Base-by-base conservation (phyloP, 2,797 vertebrate genomes). In the Enteromius treurensis region DNA sequence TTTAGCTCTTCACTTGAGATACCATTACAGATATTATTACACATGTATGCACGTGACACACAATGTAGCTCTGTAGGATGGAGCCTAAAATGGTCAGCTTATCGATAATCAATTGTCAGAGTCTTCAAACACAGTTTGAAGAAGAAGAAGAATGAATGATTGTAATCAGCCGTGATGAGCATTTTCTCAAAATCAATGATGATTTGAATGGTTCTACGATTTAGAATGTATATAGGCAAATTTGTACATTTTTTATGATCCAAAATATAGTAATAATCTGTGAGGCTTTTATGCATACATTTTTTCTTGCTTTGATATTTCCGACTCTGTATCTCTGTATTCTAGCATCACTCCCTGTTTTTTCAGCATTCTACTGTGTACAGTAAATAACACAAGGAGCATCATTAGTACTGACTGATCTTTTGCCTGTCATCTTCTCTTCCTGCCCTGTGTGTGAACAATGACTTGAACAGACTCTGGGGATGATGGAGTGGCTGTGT, bases 11-110 rank as follows among this genome's bases (percentile, higher is more conserved):
- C 64, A 58, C 40, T 77, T 53, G 70, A 75, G 73, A 77, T 77
- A 82, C 9, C 34, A 76, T 82, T 77, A 83, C 74, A 77, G 37
- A 62, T 83, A 69, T 67, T 65, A 69, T 78, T 83, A 62, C 74
- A 70, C 45, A n/a, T n/a, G 10, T 81, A 40, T 32, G 79, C 26
- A 69, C 8, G 10, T 77, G 73, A 70, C n/a, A 40, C 13, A 6
- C 2, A 1, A 21, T 0, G 3, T 26, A 49, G 45, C 17, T 21
- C 29, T 64, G 26, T 40, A 4, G n/a, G 45, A 26, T 26, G 9
- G 15, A 23, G 21, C 8, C 19, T 49, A 15, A 75, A 11, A 45
- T 3, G 5, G 45, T 29, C 37, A 51, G 49, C 64, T 76, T 42
- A 70, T 60, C 60, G 19, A 45, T 65, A 78, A 77, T 74, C 40